Conservation (phyloP, 2,888 invertebrate species). For the Mesochorus sp. region DNA sequence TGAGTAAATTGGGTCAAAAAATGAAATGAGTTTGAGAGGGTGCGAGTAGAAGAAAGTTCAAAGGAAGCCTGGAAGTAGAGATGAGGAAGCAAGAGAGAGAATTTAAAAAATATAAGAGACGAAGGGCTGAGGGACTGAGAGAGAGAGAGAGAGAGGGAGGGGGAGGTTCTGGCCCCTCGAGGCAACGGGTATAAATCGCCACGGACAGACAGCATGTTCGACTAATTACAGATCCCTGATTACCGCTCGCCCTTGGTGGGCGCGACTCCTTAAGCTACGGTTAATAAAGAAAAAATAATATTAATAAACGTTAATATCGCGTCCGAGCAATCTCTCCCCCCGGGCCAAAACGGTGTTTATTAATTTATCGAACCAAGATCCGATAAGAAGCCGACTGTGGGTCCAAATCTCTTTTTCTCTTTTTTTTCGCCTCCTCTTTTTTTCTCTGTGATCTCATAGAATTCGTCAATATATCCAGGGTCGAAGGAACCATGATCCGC, state of each 20-base stretch:
- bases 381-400: slow-evolving; percentile 54
- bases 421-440: background rate
- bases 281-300: slow-evolving; percentile 79
- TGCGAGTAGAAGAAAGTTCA: slow-evolving; percentile 36
- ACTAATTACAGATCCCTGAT: slow-evolving; percentile 81
- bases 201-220: slow-evolving; percentile 78
- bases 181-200: slow-evolving; percentile 73
- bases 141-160: slow-evolving; percentile 42
- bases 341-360: slow-evolving; percentile 73
- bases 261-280: slow-evolving; percentile 68
- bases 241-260: slow-evolving; percentile 73
- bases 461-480: slow-evolving; percentile 26
- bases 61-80: slow-evolving; percentile 1
- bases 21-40: too few species aligned
- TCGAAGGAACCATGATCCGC: slow-evolving; percentile 6
- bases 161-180: slow-evolving; percentile 57
- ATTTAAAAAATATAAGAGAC: background rate
- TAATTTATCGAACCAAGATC: slow-evolving; percentile 73
- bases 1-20: too few species aligned
- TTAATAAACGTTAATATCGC: slow-evolving; percentile 78
- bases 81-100: background rate
- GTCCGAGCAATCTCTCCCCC: slow-evolving; percentile 70
- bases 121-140: slow-evolving; percentile 13
- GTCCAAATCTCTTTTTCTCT: slow-evolving; percentile 7
- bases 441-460: slow-evolving; percentile 19